Base-by-base conservation (phyloP, 2,797 vertebrate genomes). In the Spinus pinus region DNA sequence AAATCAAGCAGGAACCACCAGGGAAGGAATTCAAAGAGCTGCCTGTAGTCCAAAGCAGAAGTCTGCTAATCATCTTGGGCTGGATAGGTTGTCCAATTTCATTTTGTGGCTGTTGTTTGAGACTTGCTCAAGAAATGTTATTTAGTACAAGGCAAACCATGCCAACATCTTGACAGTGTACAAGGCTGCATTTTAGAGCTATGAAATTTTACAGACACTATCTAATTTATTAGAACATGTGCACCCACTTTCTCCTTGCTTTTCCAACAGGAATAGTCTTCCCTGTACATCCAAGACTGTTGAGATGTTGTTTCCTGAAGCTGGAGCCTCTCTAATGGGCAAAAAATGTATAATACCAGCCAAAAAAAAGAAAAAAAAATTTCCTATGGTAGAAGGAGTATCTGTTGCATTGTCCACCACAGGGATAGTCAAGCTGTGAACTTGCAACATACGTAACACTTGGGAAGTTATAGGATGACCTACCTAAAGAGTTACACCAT, bases 401-500 rank as follows among this genome's bases (percentile, higher is more conserved):
- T 70, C 41, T 46, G 12, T 50, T 91, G 24, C 31, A 46, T 12
- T 74, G 19, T 28, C 50, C 41, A 31, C 30, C 39, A 41, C 9
- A 64, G 37, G 7, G 9, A 30, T 11, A 60, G 28, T 22, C 18
- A 90, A 39, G 15, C 25, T 56, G 15, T 37, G 50, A 62, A 39
- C 24, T n/a, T 83, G 30, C 11, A 22, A 46, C 0, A 0, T 10
- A 64, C 11, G 17, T 18, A 53, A 13, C 23, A n/a, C 12, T 83
- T 60, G 13, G 22, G 27, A 90, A 78, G 4, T 50, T 61, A 35
- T 2, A 47, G 56, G 13, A 50, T 79, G 47, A 74, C 18, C 13
- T 6, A 28, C 21, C 19, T 44, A 23, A 82, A 74, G 4, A 67
- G 6, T 50, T 72, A 31, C 4, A 33, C 9, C 4, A 5, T 50